A percentile compares a stretch with the other conserved stretches of the same genome.
Evolutionary conservation across 2,888 invertebrate species (phyloP).

Genomic region (Frankliniella fusca): DNA sequence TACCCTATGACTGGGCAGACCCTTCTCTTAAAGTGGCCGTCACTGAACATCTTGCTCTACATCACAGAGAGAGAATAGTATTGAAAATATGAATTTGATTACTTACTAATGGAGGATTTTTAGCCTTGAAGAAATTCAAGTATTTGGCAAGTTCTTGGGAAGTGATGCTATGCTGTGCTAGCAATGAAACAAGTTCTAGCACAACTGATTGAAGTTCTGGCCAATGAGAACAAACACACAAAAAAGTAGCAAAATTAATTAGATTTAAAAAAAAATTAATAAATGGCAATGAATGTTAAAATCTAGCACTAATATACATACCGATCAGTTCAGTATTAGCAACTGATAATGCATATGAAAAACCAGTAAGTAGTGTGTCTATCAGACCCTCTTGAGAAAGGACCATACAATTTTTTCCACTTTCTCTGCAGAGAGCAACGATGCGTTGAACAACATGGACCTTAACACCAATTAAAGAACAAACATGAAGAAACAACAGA

Average conservation of each 20-base stretch:
- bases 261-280: neutral
- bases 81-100: neutral
- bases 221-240: no score
- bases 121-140: conserved; percentile 56
- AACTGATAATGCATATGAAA: conserved; percentile 35
- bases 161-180: conserved; percentile 54
- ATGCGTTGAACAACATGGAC: conserved; percentile 43
- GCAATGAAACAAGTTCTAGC: conserved; percentile 57
- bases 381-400: conserved; percentile 48
- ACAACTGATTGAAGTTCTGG: conserved; percentile 63
- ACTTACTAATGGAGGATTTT: conserved; percentile 53
- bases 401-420: conserved; percentile 47
- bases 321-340: conserved; percentile 36
- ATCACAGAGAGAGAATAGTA: conserved; percentile 14
- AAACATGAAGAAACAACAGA: neutral
- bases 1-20: no score
- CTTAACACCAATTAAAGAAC: neutral
- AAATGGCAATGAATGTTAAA: conserved; percentile 29
- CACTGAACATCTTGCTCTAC: no score
- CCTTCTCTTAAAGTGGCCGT: no score
- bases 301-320: conserved; percentile 41
- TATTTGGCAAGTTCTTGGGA: conserved; percentile 56
- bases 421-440: conserved; percentile 47
- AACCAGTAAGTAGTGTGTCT: conserved; percentile 47
- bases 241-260: conserved; percentile 35